phyloP scores from a whole-genome alignment of 2,888 invertebrate species.

The Andricus curvator region DNA sequence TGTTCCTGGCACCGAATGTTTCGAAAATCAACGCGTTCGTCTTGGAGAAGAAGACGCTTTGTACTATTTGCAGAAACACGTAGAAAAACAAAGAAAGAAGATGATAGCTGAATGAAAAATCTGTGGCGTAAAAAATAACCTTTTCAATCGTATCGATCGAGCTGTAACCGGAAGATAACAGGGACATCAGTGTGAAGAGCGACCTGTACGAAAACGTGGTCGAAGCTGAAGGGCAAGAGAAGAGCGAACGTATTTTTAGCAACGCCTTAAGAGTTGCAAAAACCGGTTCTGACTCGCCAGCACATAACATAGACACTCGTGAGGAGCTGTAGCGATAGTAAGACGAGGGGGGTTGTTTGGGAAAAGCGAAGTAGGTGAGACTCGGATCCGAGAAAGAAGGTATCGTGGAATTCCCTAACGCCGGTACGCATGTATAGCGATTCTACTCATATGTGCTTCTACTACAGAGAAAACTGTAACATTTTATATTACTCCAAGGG shows the following conservation, averaged over 20 bases:
- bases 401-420: neutral
- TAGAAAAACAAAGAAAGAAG: neutral
- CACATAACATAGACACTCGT: neutral
- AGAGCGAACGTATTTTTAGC: slow-evolving; percentile 62
- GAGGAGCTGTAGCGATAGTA: neutral
- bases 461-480: neutral
- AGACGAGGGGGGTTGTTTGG: neutral
- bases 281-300: slow-evolving; percentile 64
- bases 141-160: neutral
- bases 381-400: neutral
- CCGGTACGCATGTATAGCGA: neutral
- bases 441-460: neutral
- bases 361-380: neutral
- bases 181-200: slow-evolving; percentile 46
- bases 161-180: slow-evolving; percentile 49
- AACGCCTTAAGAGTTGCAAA: slow-evolving; percentile 60
- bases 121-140: slow-evolving; percentile 6
- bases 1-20: neutral
- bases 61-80: neutral
- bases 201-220: slow-evolving; percentile 39
- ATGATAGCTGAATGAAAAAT: slow-evolving; percentile 50
- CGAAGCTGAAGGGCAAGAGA: slow-evolving; percentile 46
- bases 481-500: neutral
- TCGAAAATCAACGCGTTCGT: neutral
- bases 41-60: neutral